A percentile compares a stretch with the other conserved stretches of the same genome.
Evolutionary conservation across 2,113 vertebrate species (phyloP).

Genomic region (Sminthopsis crassicaudata): DNA sequence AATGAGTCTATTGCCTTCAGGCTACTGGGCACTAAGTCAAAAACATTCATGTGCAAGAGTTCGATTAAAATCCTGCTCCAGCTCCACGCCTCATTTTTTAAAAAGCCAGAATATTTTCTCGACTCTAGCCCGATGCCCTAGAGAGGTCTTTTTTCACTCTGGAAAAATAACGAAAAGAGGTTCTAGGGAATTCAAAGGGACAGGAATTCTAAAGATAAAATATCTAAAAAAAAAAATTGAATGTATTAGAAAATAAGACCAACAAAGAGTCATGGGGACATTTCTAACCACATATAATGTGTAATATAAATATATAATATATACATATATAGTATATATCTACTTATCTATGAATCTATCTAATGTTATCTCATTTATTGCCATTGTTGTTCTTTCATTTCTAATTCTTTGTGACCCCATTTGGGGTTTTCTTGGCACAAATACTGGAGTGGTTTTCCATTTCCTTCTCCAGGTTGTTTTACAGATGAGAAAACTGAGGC

Average conservation of each 20-base stretch:
- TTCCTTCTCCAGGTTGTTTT: not conserved
- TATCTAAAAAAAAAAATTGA: not conserved
- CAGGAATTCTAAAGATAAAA: constrained; percentile 38
- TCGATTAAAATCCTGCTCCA: not conserved
- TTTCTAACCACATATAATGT: not conserved
- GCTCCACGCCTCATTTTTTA: not conserved
- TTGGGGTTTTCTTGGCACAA: not conserved
- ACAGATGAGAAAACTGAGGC: not conserved
- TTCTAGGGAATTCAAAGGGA: constrained; percentile 31
- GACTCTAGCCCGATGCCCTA: constrained; percentile 27
- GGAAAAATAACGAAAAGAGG: constrained; percentile 5
- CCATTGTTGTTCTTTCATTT: not conserved
- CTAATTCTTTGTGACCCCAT: not conserved
- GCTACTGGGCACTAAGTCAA: constrained; percentile 5
- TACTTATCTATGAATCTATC: too few relatives aligned
- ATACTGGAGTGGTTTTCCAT: too few relatives aligned
- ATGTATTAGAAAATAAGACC: constrained; percentile 29
- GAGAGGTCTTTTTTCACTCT: not conserved
- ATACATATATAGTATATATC: too few relatives aligned
- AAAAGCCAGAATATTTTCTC: constrained; percentile 35
- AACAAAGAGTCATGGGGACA: not conserved
- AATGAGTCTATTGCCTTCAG: constrained; percentile 17
- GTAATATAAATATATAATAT: too few relatives aligned
- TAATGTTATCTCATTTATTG: too few relatives aligned
- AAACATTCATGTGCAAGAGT: not conserved